Conservation (phyloP, 1,140 invertebrate species). For the Caenorhabditis brenneri region DNA sequence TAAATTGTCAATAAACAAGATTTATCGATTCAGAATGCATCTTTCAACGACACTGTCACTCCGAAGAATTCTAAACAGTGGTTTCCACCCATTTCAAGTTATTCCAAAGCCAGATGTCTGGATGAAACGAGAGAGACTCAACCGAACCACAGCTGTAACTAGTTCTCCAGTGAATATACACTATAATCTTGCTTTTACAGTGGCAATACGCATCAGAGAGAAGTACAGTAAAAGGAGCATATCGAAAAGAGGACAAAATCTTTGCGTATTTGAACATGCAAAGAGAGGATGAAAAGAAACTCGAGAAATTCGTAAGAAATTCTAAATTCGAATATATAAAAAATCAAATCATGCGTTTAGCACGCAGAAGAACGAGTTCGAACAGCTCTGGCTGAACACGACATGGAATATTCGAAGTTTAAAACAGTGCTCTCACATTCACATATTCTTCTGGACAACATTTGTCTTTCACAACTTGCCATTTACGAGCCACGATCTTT, state of each 20-base stretch:
- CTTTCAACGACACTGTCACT: slow-evolving; percentile 53
- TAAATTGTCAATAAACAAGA: not conserved
- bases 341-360: slow-evolving; percentile 43
- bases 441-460: slow-evolving; percentile 66
- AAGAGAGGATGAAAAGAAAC: slow-evolving; percentile 59
- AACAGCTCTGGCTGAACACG: slow-evolving; percentile 61
- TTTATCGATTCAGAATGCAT: slow-evolving; percentile 54
- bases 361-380: slow-evolving; percentile 61
- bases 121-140: slow-evolving; percentile 61
- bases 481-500: slow-evolving; percentile 67
- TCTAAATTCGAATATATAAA: not conserved
- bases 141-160: slow-evolving; percentile 63
- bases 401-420: slow-evolving; percentile 60
- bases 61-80: slow-evolving; percentile 62
- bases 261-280: slow-evolving; percentile 66
- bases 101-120: slow-evolving; percentile 67
- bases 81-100: slow-evolving; percentile 61
- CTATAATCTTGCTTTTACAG: slow-evolving; percentile 56
- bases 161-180: not conserved
- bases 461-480: slow-evolving; percentile 63
- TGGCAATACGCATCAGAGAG: slow-evolving; percentile 66
- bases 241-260: slow-evolving; percentile 60
- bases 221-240: slow-evolving; percentile 57
- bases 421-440: slow-evolving; percentile 60
- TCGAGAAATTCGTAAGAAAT: slow-evolving; percentile 61